Conservation (phyloP, 2,797 vertebrate genomes). For the Pseudocheirus occidentalis region DNA sequence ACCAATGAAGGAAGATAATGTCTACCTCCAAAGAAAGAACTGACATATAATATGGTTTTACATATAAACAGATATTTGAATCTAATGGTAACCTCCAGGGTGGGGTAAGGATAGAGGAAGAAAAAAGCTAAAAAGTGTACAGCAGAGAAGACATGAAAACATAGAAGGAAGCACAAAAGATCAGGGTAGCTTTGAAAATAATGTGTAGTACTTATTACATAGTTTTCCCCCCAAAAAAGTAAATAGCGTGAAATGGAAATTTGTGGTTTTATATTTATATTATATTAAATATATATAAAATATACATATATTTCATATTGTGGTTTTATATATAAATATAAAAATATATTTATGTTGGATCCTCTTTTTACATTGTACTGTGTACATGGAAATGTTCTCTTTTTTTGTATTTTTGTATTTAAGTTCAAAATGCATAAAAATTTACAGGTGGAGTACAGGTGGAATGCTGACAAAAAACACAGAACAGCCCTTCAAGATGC, state of each 20-base stretch:
- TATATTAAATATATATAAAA: no score
- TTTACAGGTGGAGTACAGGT: neutral
- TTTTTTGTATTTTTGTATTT: neutral
- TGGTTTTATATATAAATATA: neutral
- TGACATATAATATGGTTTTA: neutral
- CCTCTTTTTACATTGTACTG: neutral
- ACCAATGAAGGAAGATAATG: neutral
- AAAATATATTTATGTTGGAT: no score
- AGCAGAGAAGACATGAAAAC: neutral
- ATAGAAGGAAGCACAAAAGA: neutral
- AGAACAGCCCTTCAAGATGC: neutral
- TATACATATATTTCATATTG: no score
- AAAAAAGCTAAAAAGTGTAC: neutral
- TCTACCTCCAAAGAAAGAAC: neutral
- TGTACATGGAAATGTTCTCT: neutral
- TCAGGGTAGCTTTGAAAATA: neutral
- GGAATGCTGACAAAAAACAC: neutral
- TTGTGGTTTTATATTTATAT: neutral
- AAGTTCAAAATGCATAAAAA: neutral
- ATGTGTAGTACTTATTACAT: neutral
- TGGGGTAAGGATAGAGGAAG: neutral
- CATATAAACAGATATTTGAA: neutral
- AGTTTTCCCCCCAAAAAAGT: neutral
- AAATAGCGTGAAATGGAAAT: neutral
- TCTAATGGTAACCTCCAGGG: neutral